These are phyloP conservation scores for Pseudanteris insignis DNA, from an alignment of 2,888 invertebrate species.

Conservation along the genomic window DNA sequence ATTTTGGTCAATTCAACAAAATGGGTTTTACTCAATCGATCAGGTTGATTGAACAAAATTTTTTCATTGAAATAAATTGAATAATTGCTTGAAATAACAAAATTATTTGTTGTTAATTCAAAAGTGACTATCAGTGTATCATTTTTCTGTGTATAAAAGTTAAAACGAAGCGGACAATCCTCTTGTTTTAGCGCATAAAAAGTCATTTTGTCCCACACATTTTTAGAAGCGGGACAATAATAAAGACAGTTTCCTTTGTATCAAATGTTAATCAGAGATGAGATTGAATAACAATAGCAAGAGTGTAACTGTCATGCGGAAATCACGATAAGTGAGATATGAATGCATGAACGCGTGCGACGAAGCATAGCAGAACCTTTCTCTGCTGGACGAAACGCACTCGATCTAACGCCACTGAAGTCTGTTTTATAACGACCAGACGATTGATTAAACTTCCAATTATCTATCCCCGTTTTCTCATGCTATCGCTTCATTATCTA, in stretches of 20 bases:
- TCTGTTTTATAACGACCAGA: slow-evolving; percentile 9
- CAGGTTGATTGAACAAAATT: too few relatives aligned
- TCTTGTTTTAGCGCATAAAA: too few relatives aligned
- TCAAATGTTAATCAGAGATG: slow-evolving; percentile 29
- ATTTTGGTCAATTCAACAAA: too few relatives aligned
- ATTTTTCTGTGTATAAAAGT: too few relatives aligned
- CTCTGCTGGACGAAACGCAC: slow-evolving; percentile 17
- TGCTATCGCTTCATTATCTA: not conserved
- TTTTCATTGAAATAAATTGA: too few relatives aligned
- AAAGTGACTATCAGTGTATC: too few relatives aligned
- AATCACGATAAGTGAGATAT: slow-evolving; percentile 36
- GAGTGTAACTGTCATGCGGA: slow-evolving; percentile 36
- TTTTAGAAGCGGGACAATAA: slow-evolving; percentile 14
- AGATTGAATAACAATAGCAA: slow-evolving; percentile 37
- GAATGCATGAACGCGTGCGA: slow-evolving; percentile 26
- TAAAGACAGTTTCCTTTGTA: slow-evolving; percentile 33
- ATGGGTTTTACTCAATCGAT: too few relatives aligned
- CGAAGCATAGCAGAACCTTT: slow-evolving; percentile 33
- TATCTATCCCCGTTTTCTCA: not conserved
- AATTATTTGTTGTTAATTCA: too few relatives aligned
- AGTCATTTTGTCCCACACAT: slow-evolving; percentile 2
- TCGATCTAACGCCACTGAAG: slow-evolving; percentile 5
- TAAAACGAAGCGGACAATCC: not conserved
- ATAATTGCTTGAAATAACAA: too few relatives aligned
- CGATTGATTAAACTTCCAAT: slow-evolving; percentile 3